Evolutionary conservation across 2,113 vertebrate genomes (phyloP).

Genomic region (Toxotes chatareus): DNA sequence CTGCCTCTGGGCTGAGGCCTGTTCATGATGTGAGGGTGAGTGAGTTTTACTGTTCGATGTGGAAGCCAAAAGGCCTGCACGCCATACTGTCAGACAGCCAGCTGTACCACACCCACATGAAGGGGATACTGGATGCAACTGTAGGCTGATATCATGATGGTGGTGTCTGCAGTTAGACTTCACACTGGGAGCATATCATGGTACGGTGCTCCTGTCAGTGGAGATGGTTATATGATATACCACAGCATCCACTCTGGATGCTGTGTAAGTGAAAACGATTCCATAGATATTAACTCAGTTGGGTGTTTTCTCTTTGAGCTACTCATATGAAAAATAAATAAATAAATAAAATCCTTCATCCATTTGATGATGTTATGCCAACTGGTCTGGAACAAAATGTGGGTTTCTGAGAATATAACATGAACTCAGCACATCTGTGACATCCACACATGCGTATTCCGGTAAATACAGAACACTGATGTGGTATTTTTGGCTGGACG

Average conservation of each 20-base stretch:
- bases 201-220: not conserved
- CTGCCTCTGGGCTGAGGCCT: constrained; percentile 22
- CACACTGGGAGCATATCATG: not conserved
- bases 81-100: not conserved
- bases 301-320: constrained; percentile 16
- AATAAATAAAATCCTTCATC: constrained; percentile 5
- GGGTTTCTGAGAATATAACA: constrained; percentile 33
- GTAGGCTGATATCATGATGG: constrained; percentile 2
- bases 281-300: constrained; percentile 28
- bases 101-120: constrained; percentile 1
- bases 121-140: not conserved
- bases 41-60: constrained; percentile 19
- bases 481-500: constrained; percentile 14
- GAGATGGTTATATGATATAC: constrained; percentile 5
- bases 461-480: constrained; percentile 8
- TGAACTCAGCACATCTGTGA: constrained; percentile 37
- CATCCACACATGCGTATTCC: constrained; percentile 8
- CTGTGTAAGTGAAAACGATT: constrained; percentile 12
- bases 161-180: constrained; percentile 16
- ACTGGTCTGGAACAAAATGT: constrained; percentile 44
- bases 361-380: constrained; percentile 31
- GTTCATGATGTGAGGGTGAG: constrained; percentile 42
- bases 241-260: constrained; percentile 27
- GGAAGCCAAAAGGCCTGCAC: constrained; percentile 9
- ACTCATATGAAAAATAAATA: not conserved